phyloP scores from a whole-genome alignment of 2,888 invertebrate species.

The Aphidoletes aphidimyza region DNA sequence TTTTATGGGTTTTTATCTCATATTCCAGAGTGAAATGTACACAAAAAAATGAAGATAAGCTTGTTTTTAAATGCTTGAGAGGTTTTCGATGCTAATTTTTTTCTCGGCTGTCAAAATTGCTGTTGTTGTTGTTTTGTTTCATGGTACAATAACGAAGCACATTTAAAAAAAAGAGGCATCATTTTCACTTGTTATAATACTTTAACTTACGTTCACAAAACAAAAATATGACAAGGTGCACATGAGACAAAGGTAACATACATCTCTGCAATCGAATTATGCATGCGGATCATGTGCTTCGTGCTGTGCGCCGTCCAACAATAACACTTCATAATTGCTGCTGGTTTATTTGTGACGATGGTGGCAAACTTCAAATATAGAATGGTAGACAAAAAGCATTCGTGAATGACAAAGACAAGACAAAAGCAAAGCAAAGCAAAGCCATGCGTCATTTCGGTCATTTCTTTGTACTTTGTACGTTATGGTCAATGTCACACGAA shows the following conservation, averaged over 20 bases:
- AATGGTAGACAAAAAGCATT: not conserved
- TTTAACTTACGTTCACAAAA: too few relatives aligned
- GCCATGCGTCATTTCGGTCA: conserved; percentile 38
- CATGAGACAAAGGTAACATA: not conserved
- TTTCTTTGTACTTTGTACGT: not conserved
- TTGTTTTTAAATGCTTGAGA: conserved; percentile 25
- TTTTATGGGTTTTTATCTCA: conserved; percentile 19
- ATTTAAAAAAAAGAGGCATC: conserved; percentile 6
- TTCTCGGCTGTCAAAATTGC: not conserved
- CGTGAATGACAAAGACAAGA: too few relatives aligned
- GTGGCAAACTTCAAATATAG: not conserved
- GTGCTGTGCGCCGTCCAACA: not conserved
- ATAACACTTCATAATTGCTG: conserved; percentile 46
- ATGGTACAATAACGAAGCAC: conserved; percentile 16
- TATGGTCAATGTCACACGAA: conserved; percentile 31
- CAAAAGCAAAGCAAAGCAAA: conserved; percentile 7
- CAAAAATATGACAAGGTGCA: too few relatives aligned
- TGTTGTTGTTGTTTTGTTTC: not conserved
- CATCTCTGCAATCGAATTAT: conserved; percentile 29
- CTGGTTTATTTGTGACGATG: conserved; percentile 28
- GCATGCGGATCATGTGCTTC: conserved; percentile 25
- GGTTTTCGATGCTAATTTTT: conserved; percentile 38
- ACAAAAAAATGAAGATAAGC: not conserved
- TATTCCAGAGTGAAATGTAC: not conserved
- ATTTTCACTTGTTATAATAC: not conserved